These are phyloP conservation scores for Irena cyanogastra DNA, from an alignment of 2,113 vertebrate genomes.

Conservation along the genomic window DNA sequence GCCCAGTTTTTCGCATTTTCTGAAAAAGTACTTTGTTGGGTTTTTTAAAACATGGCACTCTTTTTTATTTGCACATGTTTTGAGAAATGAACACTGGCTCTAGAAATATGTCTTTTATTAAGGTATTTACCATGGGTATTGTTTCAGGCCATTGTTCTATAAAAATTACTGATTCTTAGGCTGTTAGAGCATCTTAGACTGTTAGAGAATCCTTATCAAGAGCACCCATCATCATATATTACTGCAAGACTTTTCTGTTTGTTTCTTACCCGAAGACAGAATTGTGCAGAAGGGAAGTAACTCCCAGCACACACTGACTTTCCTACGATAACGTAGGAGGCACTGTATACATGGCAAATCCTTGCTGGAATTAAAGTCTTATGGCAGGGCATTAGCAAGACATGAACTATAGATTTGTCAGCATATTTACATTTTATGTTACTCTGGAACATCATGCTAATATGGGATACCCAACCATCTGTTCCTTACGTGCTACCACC, in stretches of 20 bases:
- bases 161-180: not conserved
- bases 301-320: not conserved
- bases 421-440: not conserved
- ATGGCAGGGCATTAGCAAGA: not conserved
- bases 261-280: not conserved
- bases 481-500: not conserved
- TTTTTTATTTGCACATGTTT: not conserved
- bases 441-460: not conserved
- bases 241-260: not conserved
- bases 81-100: not conserved
- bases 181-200: not conserved
- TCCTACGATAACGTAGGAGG: not conserved
- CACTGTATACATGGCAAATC: not conserved
- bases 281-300: not conserved
- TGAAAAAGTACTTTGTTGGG: not conserved
- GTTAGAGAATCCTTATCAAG: not conserved
- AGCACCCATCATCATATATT: not conserved
- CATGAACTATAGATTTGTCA: not conserved
- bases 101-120: not conserved
- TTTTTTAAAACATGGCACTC: not conserved
- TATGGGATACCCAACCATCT: not conserved
- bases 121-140: not conserved
- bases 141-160: not conserved
- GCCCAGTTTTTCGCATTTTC: not conserved
- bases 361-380: not conserved